A percentile compares a stretch with the other conserved stretches of the same genome.
These are phyloP conservation scores for Cheilosia urbana DNA, from an alignment of 2,888 invertebrate species.

Conservation along the genomic window DNA sequence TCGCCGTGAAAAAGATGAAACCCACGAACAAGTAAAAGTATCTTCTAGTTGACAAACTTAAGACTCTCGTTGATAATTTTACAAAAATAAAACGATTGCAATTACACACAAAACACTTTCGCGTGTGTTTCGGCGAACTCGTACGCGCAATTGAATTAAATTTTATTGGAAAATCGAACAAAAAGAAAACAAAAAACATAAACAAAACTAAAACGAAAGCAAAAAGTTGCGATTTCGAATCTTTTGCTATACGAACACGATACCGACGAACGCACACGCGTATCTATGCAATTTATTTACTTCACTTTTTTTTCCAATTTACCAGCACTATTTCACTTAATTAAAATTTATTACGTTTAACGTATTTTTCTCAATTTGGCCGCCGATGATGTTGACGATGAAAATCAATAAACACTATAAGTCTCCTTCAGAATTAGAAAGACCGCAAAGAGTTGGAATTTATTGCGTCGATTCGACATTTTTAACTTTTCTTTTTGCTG, in stretches of 20 bases:
- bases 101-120: not conserved
- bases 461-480: constrained; percentile 80
- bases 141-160: constrained; percentile 14
- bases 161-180: not conserved
- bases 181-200: constrained; percentile 6
- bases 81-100: constrained; percentile 2
- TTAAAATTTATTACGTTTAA: constrained; percentile 8
- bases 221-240: constrained; percentile 25
- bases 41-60: constrained; percentile 16
- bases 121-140: not conserved
- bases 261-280: constrained; percentile 19
- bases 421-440: constrained; percentile 74
- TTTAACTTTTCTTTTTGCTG: constrained; percentile 47
- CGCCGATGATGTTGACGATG: constrained; percentile 17
- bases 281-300: constrained; percentile 9
- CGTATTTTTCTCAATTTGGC: constrained; percentile 19
- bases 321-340: constrained; percentile 15
- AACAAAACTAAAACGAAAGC: not conserved
- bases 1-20: not conserved
- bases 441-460: constrained; percentile 75
- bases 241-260: constrained; percentile 21
- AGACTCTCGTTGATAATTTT: not conserved
- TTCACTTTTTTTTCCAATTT: constrained; percentile 11
- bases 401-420: constrained; percentile 63
- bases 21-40: constrained; percentile 20